Evolutionary conservation across 1,140 invertebrate species (phyloP).

Genomic region (Leptonema lineaticorne): DNA sequence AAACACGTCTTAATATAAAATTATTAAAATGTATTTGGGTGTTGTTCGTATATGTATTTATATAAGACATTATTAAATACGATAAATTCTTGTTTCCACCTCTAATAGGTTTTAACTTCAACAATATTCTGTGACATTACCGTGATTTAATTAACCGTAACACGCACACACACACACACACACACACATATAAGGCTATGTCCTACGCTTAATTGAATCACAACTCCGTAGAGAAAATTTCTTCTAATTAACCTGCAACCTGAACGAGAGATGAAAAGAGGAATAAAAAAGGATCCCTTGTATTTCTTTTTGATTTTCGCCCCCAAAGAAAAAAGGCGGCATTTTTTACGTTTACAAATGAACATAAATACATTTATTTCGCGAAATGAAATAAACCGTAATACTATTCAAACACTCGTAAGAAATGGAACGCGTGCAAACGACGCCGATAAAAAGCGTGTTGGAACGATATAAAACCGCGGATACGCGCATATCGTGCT

Average conservation of each 20-base stretch:
- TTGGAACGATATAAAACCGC: neutral
- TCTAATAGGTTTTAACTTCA: conserved; percentile 2
- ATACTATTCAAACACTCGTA: neutral
- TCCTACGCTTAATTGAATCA: no score
- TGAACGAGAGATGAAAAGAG: no score
- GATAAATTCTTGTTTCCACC: neutral
- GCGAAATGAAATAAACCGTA: neutral
- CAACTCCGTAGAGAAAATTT: no score
- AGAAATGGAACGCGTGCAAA: neutral
- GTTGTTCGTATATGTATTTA: no score
- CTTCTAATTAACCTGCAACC: no score
- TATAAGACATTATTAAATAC: conserved; percentile 8
- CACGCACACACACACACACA: no score
- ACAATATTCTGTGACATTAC: neutral
- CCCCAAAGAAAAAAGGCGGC: neutral
- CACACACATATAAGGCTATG: no score
- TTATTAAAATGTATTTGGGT: no score
- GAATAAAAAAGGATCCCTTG: no score
- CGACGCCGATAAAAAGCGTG: neutral
- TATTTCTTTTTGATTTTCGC: no score
- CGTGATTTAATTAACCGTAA: neutral
- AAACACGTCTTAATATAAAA: no score
- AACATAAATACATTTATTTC: neutral
- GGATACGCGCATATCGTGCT: neutral
- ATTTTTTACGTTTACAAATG: neutral